Evolutionary conservation across 2,888 invertebrate species (phyloP).

Genomic region (Scaptomyza cyrtandrae): DNA sequence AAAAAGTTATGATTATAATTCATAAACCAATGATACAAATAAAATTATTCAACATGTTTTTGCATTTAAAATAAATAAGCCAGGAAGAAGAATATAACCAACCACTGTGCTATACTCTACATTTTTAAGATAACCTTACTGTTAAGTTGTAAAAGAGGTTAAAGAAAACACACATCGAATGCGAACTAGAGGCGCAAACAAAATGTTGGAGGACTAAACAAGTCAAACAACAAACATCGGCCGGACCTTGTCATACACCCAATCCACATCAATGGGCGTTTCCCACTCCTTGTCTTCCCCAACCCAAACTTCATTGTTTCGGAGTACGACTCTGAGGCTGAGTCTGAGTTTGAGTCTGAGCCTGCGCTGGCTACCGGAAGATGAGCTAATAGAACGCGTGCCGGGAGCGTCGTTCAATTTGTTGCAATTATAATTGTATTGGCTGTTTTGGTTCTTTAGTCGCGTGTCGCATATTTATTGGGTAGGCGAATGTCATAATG

Average conservation of each 20-base stretch:
- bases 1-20: not conserved
- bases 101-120: not conserved
- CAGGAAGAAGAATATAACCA: not conserved
- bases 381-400: constrained; percentile 83
- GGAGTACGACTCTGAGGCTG: constrained; percentile 23
- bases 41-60: not conserved
- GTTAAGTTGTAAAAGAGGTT: constrained; percentile 10
- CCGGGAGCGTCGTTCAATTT: constrained; percentile 84
- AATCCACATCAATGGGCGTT: constrained; percentile 23
- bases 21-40: not conserved
- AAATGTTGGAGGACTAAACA: constrained; percentile 38
- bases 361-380: constrained; percentile 68
- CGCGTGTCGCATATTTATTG: constrained; percentile 65
- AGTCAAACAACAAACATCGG: constrained; percentile 41
- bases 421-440: constrained; percentile 84
- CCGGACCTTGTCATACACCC: constrained; percentile 5
- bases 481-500: constrained; percentile 66
- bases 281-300: not conserved
- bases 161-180: constrained; percentile 14
- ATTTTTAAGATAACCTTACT: not conserved
- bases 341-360: constrained; percentile 25
- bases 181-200: constrained; percentile 9
- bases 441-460: constrained; percentile 46
- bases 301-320: constrained; percentile 4
- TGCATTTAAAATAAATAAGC: not conserved